Evolutionary conservation across 1,140 invertebrate species (phyloP).

Genomic region (Holotrichia oblita): DNA sequence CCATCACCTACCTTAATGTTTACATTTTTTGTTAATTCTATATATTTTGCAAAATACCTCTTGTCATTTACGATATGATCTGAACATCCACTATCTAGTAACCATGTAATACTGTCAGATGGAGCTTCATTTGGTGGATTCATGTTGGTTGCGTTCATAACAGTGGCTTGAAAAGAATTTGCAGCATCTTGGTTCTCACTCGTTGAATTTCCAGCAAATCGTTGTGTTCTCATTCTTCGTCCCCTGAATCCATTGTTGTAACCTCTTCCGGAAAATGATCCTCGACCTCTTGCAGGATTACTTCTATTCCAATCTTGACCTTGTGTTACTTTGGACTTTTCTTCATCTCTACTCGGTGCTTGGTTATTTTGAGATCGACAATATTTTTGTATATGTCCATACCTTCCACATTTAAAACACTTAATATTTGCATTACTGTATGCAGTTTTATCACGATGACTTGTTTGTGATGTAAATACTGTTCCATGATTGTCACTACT

Average conservation of each 20-base stretch:
- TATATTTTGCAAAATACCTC: slow-evolving; percentile 54
- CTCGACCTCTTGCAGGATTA: neutral
- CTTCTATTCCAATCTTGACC: neutral
- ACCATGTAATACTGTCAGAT: slow-evolving; percentile 46
- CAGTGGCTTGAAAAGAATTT: slow-evolving; percentile 2
- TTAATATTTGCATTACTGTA: slow-evolving; percentile 6
- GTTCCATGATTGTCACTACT: neutral
- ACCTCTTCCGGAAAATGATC: neutral
- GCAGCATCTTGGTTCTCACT: slow-evolving; percentile 6
- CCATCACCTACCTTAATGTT: slow-evolving; percentile 51
- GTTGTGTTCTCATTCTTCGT: neutral
- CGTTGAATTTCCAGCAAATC: slow-evolving; percentile 12
- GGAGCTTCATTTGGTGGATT: neutral
- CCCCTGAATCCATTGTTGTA: slow-evolving; percentile 4
- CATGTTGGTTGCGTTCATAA: neutral
- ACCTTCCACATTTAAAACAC: slow-evolving; percentile 33
- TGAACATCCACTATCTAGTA: slow-evolving; percentile 58
- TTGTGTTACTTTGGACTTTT: neutral
- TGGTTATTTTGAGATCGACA: slow-evolving; percentile 3
- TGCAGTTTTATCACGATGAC: neutral
- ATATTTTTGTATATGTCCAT: slow-evolving; percentile 32
- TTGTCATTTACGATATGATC: slow-evolving; percentile 58
- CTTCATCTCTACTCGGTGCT: slow-evolving; percentile 15
- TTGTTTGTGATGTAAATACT: neutral
- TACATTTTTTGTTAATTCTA: slow-evolving; percentile 50